Base-by-base conservation (phyloP, 2,113 vertebrate species). In the Phycodurus eques region DNA sequence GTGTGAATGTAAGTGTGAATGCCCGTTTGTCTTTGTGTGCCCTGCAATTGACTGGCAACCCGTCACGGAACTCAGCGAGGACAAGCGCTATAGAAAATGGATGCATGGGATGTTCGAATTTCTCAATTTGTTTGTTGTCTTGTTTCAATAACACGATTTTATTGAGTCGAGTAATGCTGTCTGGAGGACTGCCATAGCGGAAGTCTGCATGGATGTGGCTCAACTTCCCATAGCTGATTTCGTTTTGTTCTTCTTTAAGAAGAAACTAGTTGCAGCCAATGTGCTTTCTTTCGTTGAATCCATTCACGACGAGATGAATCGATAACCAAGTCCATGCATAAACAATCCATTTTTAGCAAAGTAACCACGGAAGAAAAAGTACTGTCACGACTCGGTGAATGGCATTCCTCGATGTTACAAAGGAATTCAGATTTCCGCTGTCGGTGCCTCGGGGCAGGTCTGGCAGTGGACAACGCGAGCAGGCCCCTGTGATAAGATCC, bases 401-500 rank as follows among this genome's bases (percentile, higher is more conserved):
- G 78, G 65, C 72, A 89, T 88, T 88, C 85, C 79, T 80, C 42
- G 60, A 49, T 17, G 11, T 63, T 2, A 80, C 75, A 84, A 85
- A 82, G 68, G 78, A 88, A 88, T 87, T 78, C 67, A 76, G 47
- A 80, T 76, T 84, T 82, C 78, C 77, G 81, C 70, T 8, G 56
- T 84, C 46, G 51, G 74, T 8, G 80, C 86, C 87, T 51, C 2
- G 5, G 51, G 88, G 72, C 56, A 70, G 68, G 75, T 80, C 68
- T 46, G 33, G 69, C 66, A 82, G 69, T 78, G 81, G 56, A 14
- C 49, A 62, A 72, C 73, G 83, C 74, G 78, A 79, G 77, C 82
- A 74, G 62, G 76, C 74, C 81, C 76, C 76, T 8, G 73, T 85
- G 78, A 69, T 63, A 4, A 56, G 74, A 35, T 75, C 74, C 84